A percentile compares a stretch with the other conserved stretches of the same genome.
Evolutionary conservation across 1,140 invertebrate species (phyloP).

Genomic region (Centruroides sculpturatus): DNA sequence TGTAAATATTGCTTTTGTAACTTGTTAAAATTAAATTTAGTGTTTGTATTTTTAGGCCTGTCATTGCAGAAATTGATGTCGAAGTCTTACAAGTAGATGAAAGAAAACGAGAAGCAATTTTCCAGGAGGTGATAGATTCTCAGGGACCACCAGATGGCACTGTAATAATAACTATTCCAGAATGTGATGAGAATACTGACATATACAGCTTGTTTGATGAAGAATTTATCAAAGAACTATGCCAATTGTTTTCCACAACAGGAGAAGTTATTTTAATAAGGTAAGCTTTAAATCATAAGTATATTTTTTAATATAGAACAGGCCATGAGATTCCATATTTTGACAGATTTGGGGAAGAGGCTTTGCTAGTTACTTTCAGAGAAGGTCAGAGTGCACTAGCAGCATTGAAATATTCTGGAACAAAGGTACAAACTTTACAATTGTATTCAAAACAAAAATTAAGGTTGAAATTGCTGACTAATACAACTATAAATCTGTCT

Average conservation of each 20-base stretch:
- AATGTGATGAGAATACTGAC: constrained; percentile 21
- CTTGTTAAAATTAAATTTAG: background rate
- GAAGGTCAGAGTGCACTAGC: constrained; percentile 67
- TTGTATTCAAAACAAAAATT: background rate
- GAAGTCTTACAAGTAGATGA: constrained; percentile 65
- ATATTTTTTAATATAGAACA: constrained; percentile 1
- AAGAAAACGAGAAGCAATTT: constrained; percentile 52
- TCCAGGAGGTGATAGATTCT: constrained; percentile 67
- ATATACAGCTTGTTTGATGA: constrained; percentile 40
- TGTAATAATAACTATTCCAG: constrained; percentile 46
- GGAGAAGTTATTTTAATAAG: constrained; percentile 69
- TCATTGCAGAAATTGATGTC: constrained; percentile 76
- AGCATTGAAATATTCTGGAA: constrained; percentile 31
- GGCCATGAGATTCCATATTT: background rate
- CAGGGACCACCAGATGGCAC: constrained; percentile 87
- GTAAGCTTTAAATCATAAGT: constrained; percentile 15
- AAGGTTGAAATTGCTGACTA: background rate
- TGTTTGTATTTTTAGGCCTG: constrained; percentile 41
- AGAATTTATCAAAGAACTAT: constrained; percentile 49
- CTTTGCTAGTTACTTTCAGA: constrained; percentile 77
- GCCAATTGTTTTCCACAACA: constrained; percentile 47
- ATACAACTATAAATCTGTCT: constrained; percentile 13
- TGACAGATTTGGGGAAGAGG: constrained; percentile 68
- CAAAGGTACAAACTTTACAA: constrained; percentile 2
- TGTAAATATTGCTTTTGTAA: background rate